These are phyloP conservation scores for Lichenostomus cassidix DNA, from an alignment of 2,113 vertebrate genomes.

Conservation along the genomic window DNA sequence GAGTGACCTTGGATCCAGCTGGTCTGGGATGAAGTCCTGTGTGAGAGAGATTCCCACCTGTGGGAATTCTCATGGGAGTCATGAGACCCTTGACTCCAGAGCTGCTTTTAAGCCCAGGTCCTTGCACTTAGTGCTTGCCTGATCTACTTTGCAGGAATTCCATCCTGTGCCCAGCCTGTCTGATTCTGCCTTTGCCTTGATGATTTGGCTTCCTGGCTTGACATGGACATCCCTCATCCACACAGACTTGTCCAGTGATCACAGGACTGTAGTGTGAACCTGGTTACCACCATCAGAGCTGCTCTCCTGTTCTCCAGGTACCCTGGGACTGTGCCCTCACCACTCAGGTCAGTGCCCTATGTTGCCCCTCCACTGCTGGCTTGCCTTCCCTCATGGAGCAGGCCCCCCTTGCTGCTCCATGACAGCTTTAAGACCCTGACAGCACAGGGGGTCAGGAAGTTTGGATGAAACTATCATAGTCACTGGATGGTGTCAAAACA, in stretches of 20 bases:
- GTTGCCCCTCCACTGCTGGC: not conserved
- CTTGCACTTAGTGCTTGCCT: not conserved
- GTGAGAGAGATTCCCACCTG: not conserved
- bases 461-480: not conserved
- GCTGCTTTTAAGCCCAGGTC: not conserved
- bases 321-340: not conserved
- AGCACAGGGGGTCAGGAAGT: not conserved
- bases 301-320: not conserved
- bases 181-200: not conserved
- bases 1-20: not conserved
- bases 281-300: not conserved
- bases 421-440: not conserved
- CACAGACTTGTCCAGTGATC: not conserved
- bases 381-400: not conserved
- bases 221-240: not conserved
- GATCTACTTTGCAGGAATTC: not conserved
- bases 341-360: not conserved
- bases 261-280: not conserved
- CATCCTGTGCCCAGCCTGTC: not conserved
- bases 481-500: not conserved
- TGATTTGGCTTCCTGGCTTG: not conserved
- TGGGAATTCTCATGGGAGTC: not conserved
- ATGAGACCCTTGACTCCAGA: not conserved
- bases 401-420: not conserved
- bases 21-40: not conserved